Percentiles rank a stretch among this genome's conserved stretches.
phyloP scores from a whole-genome alignment of 2,113 vertebrate genomes.

The Cottus gobio region DNA sequence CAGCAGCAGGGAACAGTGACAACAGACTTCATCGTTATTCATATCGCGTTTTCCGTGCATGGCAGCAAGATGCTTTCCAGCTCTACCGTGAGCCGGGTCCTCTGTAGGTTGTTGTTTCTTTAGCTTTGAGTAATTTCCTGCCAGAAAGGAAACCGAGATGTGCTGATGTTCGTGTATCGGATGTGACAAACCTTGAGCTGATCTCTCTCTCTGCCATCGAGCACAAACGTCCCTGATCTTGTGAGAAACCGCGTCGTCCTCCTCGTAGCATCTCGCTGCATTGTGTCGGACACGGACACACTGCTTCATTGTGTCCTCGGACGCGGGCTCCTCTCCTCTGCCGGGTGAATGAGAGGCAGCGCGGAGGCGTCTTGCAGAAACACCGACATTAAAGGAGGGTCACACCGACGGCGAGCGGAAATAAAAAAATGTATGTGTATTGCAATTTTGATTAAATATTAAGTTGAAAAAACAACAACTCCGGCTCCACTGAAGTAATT shows the following conservation, averaged over 20 bases:
- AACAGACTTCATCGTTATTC: not conserved
- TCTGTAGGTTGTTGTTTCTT: not conserved
- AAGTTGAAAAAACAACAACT: not conserved
- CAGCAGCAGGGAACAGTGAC: not conserved
- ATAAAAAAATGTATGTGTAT: not conserved
- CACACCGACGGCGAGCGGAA: not conserved
- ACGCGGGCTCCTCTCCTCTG: constrained; percentile 51
- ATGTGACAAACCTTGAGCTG: constrained; percentile 65
- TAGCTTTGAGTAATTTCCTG: constrained; percentile 16
- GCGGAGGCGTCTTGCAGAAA: constrained; percentile 24
- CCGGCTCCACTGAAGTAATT: not conserved
- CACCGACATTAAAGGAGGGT: not conserved
- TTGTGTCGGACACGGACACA: constrained; percentile 65
- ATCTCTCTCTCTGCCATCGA: constrained; percentile 41
- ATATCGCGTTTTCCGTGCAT: not conserved
- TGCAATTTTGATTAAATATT: not conserved
- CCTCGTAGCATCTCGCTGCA: constrained; percentile 67
- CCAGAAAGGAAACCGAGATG: not conserved
- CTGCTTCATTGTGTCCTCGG: constrained; percentile 66
- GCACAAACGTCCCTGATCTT: constrained; percentile 24
- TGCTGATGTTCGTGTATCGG: not conserved
- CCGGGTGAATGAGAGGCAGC: constrained; percentile 43
- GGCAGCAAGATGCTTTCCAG: constrained; percentile 22
- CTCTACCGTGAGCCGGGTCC: not conserved
- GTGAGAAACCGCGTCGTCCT: constrained; percentile 34